Evolutionary conservation across 2,888 invertebrate species (phyloP).

Genomic region (Oligia latruncula): DNA sequence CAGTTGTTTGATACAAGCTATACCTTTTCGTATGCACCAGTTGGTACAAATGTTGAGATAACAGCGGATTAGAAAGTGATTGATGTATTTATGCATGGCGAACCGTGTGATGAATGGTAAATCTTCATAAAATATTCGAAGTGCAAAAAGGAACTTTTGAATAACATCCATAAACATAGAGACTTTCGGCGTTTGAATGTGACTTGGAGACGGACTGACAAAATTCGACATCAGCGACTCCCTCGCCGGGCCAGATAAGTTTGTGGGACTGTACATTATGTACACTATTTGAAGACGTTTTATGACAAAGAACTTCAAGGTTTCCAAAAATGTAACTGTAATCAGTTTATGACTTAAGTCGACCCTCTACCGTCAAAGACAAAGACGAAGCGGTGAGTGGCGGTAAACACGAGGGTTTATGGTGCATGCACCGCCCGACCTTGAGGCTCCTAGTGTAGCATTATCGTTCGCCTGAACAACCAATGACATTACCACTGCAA

Average conservation of each 20-base stretch:
- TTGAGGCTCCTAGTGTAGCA: constrained; percentile 63
- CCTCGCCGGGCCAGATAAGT: no score
- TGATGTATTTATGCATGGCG: constrained; percentile 42
- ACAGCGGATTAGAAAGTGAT: constrained; percentile 65
- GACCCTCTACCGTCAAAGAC: constrained; percentile 61
- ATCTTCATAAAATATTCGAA: constrained; percentile 33
- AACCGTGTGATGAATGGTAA: constrained; percentile 37
- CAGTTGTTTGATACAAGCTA: constrained; percentile 68
- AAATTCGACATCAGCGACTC: not conserved
- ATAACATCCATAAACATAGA: constrained; percentile 31
- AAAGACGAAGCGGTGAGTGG: constrained; percentile 67
- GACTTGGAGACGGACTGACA: not conserved
- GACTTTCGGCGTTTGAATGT: constrained; percentile 32
- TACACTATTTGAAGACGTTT: constrained; percentile 13
- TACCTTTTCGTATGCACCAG: constrained; percentile 66
- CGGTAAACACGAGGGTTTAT: constrained; percentile 72
- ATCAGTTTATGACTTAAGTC: constrained; percentile 66
- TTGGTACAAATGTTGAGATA: constrained; percentile 63
- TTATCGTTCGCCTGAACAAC: constrained; percentile 58
- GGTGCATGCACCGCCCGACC: constrained; percentile 69
- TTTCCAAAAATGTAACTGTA: constrained; percentile 22
- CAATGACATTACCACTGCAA: constrained; percentile 53
- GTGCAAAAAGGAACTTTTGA: constrained; percentile 23
- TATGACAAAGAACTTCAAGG: constrained; percentile 3
- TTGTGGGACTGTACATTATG: no score